Evolutionary conservation across 2,797 vertebrate species (phyloP), one percentile per base, ranked within the genome.

Genomic region (Dicrostonyx torquatus): DNA sequence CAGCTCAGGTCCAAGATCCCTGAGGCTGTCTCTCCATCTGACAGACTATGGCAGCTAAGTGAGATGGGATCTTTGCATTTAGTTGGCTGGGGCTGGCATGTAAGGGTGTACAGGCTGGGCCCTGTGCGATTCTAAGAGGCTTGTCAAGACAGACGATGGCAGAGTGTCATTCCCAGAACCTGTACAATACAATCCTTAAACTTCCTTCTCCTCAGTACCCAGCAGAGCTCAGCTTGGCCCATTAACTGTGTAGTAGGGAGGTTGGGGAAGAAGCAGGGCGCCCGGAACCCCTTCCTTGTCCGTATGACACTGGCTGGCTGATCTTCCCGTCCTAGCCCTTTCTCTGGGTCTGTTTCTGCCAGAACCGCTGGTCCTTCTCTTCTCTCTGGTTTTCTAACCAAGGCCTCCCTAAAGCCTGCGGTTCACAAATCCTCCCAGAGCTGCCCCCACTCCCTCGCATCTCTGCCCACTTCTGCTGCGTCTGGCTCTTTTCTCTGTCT

Each of bases 391-490:
- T 40, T 55, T 78, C 48, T 66, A 64, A 18, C 48, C 24, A 29
- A 26, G 66, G 64, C n/a, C n/a, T 48, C 76, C 24, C 20, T 45
- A 26, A 3, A 31, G 17, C 29, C 5, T 43, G 26, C 11, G 43
- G 91, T 55, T 6, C 29, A 48, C n/a, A 77, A 70, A 62, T 34
- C 83, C 85, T 89, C 40, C 64, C 50, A 22, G 78, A 70, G 55
- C 62, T 9, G 3, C 24, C 6, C 20, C 14, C 50, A 3, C 10
- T 13, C 7, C 1, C 9, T n/a, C 4, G 20, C 79, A 1, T 12
- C 45, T 20, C 37, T 34, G 29, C 60, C 53, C 40, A 24, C 43
- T 68, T 31, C 45, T 58, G 26, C 55, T n/a, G n/a, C n/a, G n/a
- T 64, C 17, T 64, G 82, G 24, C 18, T 48, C 43, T 22, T n/a